Conservation (phyloP, 2,888 invertebrate species). For the Thecophora atra region DNA sequence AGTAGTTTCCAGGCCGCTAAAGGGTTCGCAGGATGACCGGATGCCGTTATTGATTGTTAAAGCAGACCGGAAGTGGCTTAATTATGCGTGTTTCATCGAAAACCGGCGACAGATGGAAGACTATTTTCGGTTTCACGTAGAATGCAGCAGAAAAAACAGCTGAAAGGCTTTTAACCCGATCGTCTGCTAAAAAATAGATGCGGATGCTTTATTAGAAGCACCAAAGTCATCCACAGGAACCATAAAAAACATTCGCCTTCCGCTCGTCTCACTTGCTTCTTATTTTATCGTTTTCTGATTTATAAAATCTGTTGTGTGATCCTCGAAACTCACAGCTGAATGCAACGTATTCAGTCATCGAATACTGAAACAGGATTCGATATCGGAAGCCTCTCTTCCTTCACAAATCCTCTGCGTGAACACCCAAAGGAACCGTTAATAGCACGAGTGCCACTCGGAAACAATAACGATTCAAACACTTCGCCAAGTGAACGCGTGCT, state of each 20-base stretch:
- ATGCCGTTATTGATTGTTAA: constrained; percentile 63
- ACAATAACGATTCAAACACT: constrained; percentile 1
- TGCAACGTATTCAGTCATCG: too few species aligned
- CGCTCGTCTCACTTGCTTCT: too few species aligned
- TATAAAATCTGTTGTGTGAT: too few species aligned
- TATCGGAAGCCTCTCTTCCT: too few species aligned
- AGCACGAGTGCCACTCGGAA: not conserved
- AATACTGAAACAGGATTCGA: too few species aligned
- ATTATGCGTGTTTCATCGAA: constrained; percentile 26
- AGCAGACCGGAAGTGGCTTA: constrained; percentile 59
- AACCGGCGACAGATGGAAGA: constrained; percentile 18
- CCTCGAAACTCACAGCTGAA: too few species aligned
- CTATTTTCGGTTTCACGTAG: constrained; percentile 3
- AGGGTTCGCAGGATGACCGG: constrained; percentile 44
- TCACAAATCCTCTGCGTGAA: not conserved
- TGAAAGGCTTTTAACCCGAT: constrained; percentile 15
- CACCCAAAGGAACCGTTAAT: not conserved
- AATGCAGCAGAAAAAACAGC: constrained; percentile 4
- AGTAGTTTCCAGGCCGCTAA: not conserved
- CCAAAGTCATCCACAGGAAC: too few species aligned
- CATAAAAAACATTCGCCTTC: too few species aligned
- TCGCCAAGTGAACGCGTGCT: constrained; percentile 14
- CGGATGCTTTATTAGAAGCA: not conserved
- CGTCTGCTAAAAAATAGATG: constrained; percentile 17
- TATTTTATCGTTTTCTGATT: too few species aligned